Base-by-base conservation (phyloP, 2,797 vertebrate species). In the Lagodon rhomboides region DNA sequence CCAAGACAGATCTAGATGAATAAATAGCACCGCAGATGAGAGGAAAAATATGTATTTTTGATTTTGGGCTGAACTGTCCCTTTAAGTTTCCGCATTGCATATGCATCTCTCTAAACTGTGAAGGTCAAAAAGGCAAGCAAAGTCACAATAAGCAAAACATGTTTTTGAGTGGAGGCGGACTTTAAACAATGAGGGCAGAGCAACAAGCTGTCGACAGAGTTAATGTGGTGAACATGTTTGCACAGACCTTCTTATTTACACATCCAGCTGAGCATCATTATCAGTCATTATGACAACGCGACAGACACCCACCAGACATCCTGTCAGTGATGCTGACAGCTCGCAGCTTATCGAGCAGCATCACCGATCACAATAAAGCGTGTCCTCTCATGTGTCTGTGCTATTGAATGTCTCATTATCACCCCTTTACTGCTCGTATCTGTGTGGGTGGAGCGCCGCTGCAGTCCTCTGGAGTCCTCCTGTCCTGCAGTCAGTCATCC, bases 351-450 rank as follows among this genome's bases (percentile, higher is more conserved):
- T 4, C 25, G 8, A 6, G 30, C 46, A 43, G 68, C 49, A 47
- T 65, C 43, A 43, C 23, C 67, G 55, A 62, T 60, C 59, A 62
- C 17, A 71, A 25, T 51, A 46, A 63, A 72, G 44, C 46, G 2
- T 25, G 1, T 1, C 47, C 18, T 80, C 64, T 86, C 82, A 54
- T 70, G 63, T 79, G 11, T 86, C 77, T 77, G 23, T 50, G 53
- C 61, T 64, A 68, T 73, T 68, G 78, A 63, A 83, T 78, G 55
- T 85, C 75, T 80, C 44, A 85, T 61, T 44, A 53, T 73, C 43
- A 58, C 55, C 27, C 50, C 55, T 74, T 74, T 23, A 43, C 16
- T 46, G 54, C 46, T 30, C 7, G 56, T 20, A 16, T 17, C 3
- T 59, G 22, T 25, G 56, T 25, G 58, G 77, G 68, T 49, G 47